Percentiles rank a stretch among this genome's conserved stretches.
Evolutionary conservation across 2,797 vertebrate genomes (phyloP).

Genomic region (Chaetophractus vellerosus): DNA sequence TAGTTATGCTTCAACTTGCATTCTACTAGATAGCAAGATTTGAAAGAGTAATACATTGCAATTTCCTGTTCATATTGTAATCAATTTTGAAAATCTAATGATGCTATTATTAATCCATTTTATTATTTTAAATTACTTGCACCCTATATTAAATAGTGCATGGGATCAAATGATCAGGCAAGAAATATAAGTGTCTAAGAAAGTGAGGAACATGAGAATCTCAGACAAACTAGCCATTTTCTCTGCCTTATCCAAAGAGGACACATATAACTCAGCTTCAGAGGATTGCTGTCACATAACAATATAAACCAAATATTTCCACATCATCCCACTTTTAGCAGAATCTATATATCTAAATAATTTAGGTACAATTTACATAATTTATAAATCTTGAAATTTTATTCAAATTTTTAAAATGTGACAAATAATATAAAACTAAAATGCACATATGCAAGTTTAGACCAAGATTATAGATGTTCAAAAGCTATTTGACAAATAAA

Average conservation of each 20-base stretch:
- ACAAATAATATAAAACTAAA: neutral
- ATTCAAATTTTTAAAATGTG: neutral
- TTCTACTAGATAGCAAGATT: neutral
- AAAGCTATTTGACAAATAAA: neutral
- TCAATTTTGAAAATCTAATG: constrained; percentile 28
- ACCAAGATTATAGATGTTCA: neutral
- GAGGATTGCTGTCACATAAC: neutral
- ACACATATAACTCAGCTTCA: neutral
- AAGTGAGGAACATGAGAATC: neutral
- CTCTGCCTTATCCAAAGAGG: neutral
- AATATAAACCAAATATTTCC: neutral
- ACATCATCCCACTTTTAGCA: neutral
- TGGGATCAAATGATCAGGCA: neutral
- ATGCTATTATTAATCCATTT: too few relatives aligned
- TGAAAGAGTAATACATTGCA: neutral
- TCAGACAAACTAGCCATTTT: neutral
- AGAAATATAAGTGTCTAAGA: neutral
- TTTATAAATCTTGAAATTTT: neutral
- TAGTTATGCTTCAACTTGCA: neutral
- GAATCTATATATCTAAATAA: neutral
- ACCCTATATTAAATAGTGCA: neutral
- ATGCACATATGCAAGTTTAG: neutral
- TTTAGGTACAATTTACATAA: neutral
- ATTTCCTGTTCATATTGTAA: neutral
- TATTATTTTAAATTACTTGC: neutral